A percentile compares a stretch with the other conserved stretches of the same genome.
These are phyloP conservation scores for Oedothorax gibbosus DNA, from an alignment of 1,140 invertebrate species.

Conservation along the genomic window DNA sequence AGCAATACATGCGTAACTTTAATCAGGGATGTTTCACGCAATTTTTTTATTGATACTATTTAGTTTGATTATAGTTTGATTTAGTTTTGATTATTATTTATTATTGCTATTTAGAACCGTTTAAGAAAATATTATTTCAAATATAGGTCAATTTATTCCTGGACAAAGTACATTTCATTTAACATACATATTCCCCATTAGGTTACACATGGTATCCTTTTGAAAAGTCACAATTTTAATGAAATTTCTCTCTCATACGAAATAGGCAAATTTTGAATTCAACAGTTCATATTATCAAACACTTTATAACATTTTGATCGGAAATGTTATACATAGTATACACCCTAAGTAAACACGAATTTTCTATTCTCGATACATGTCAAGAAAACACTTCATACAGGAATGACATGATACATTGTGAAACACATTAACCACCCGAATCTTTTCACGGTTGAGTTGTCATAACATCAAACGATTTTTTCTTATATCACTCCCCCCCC, in stretches of 20 bases:
- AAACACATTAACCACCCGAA: slow-evolving; percentile 23
- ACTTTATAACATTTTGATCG: background rate
- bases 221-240: background rate
- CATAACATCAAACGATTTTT: slow-evolving; percentile 28
- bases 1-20: too few relatives aligned
- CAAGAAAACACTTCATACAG: background rate
- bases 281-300: background rate
- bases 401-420: background rate
- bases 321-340: background rate
- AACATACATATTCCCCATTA: too few relatives aligned
- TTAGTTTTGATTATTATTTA: too few relatives aligned
- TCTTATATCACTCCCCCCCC: background rate
- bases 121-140: too few relatives aligned
- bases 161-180: too few relatives aligned
- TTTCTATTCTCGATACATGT: background rate
- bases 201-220: too few relatives aligned
- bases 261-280: background rate
- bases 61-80: too few relatives aligned
- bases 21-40: too few relatives aligned
- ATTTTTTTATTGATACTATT: too few relatives aligned
- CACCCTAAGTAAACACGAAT: background rate
- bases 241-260: background rate
- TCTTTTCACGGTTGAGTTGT: slow-evolving; percentile 43
- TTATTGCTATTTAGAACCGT: too few relatives aligned
- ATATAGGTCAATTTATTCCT: too few relatives aligned